Evolutionary conservation across 2,888 invertebrate genomes (phyloP).

Genomic region (Synanthedon andrenaeformis): DNA sequence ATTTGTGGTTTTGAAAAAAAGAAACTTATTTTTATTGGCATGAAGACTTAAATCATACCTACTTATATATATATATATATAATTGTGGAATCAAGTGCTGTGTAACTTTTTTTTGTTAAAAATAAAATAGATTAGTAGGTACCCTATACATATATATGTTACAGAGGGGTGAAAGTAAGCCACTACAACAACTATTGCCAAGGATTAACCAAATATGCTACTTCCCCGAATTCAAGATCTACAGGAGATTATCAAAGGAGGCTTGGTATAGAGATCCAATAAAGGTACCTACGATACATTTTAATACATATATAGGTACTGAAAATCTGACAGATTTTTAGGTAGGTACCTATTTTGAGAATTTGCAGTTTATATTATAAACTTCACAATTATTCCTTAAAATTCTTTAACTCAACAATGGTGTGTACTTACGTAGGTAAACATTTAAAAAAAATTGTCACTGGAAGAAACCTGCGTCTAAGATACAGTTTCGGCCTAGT

Average conservation of each 20-base stretch:
- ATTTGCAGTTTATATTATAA: not conserved
- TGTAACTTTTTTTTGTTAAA: too few species aligned
- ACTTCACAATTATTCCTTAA: not conserved
- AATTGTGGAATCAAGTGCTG: too few species aligned
- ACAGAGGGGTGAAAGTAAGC: constrained; percentile 38
- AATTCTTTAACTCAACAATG: not conserved
- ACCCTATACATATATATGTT: not conserved
- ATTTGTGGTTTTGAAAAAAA: too few species aligned
- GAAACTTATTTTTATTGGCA: too few species aligned
- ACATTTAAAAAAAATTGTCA: too few species aligned
- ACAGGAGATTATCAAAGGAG: constrained; percentile 45
- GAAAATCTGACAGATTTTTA: not conserved
- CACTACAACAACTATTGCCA: constrained; percentile 35
- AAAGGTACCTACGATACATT: constrained; percentile 34
- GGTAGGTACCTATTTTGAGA: not conserved
- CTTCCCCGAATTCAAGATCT: constrained; percentile 37
- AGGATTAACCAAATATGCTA: constrained; percentile 32
- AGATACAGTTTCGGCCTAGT: too few species aligned
- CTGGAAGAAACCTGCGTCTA: too few species aligned
- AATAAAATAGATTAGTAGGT: too few species aligned
- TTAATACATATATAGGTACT: too few species aligned
- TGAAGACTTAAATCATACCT: too few species aligned
- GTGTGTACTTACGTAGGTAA: too few species aligned
- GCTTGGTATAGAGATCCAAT: constrained; percentile 46
- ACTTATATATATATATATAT: too few species aligned